Conservation (phyloP, 92 coral and sea anemone species). For the Pocillopora meandrina region DNA sequence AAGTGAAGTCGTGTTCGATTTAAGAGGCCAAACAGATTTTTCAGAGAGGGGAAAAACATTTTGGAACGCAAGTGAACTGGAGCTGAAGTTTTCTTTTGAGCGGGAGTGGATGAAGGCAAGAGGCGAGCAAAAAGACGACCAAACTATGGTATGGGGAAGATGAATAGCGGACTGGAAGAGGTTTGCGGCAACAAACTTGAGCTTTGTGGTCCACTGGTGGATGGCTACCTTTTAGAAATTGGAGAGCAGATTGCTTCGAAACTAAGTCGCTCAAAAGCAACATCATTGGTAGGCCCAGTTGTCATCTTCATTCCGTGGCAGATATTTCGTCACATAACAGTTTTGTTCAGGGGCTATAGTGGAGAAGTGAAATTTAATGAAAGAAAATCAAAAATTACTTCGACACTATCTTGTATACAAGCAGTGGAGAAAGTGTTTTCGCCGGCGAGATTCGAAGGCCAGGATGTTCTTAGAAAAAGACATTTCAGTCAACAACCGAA, state of each 20-base stretch:
- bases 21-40: no score
- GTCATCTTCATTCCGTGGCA: constrained; percentile 49
- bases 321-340: constrained; percentile 44
- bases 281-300: constrained; percentile 24
- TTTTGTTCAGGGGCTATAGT: constrained; percentile 36
- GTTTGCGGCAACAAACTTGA: no score
- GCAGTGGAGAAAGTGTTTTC: constrained; percentile 37
- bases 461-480: constrained; percentile 39
- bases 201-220: constrained; percentile 47
- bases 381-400: constrained; percentile 28
- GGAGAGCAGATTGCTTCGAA: no score
- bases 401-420: constrained; percentile 24
- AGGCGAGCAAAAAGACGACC: constrained; percentile 36
- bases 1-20: constrained; percentile 11
- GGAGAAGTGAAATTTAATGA: no score
- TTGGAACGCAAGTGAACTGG: no score
- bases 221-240: no score
- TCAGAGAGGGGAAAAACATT: no score
- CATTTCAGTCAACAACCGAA: constrained; percentile 29
- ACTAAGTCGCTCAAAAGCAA: constrained; percentile 45
- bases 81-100: no score
- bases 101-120: constrained; percentile 40
- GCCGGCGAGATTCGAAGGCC: no score
- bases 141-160: constrained; percentile 48
- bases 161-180: constrained; percentile 6